Evolutionary conservation across 2,113 vertebrate species (phyloP).

Genomic region (Pungitius pungitius): DNA sequence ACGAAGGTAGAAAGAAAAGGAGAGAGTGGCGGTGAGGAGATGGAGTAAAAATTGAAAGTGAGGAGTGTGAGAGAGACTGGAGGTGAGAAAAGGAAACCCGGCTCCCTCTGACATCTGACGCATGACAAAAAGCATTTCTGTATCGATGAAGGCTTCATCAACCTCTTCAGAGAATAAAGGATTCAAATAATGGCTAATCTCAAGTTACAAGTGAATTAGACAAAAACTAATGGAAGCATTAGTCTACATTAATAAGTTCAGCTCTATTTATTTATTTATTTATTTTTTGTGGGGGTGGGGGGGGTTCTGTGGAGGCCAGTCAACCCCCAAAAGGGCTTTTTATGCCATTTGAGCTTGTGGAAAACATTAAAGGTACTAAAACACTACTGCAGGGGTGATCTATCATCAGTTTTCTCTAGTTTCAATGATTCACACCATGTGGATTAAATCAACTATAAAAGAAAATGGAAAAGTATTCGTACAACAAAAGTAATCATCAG

Average conservation of each 20-base stretch:
- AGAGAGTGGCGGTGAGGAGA: conserved; percentile 11
- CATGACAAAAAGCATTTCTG: conserved; percentile 5
- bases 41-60: conserved; percentile 9
- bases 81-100: conserved; percentile 51
- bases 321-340: neutral
- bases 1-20: conserved; percentile 24
- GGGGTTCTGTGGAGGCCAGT: neutral
- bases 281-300: neutral
- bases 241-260: neutral
- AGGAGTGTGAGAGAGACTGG: conserved; percentile 28
- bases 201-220: neutral
- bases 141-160: neutral
- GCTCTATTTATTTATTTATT: neutral
- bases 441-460: neutral
- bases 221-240: neutral
- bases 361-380: neutral
- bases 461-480: neutral
- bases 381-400: too few species aligned
- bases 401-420: too few species aligned
- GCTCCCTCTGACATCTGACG: conserved; percentile 7
- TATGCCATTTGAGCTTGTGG: neutral
- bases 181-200: neutral
- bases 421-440: too few species aligned
- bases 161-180: too few species aligned
- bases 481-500: too few species aligned